These are phyloP conservation scores for Epinephelus coioides DNA, from an alignment of 2,797 vertebrate genomes.

Conservation along the genomic window DNA sequence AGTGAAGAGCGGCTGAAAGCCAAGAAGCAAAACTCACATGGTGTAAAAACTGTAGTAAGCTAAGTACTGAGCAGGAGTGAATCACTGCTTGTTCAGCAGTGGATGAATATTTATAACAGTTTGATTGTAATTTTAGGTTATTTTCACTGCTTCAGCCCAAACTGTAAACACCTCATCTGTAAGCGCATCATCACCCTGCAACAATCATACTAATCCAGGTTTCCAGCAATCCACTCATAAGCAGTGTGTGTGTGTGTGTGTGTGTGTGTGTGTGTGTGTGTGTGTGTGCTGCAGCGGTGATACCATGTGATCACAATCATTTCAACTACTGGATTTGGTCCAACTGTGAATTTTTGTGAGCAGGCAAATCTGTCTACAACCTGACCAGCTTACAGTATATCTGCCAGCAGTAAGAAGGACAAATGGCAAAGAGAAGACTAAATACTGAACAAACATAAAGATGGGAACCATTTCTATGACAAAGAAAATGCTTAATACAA, in stretches of 20 bases:
- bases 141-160: background rate
- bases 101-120: conserved; percentile 1
- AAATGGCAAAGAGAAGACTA: background rate
- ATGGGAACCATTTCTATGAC: background rate
- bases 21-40: conserved; percentile 35
- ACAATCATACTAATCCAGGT: conserved; percentile 41
- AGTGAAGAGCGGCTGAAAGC: conserved; percentile 29
- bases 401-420: background rate
- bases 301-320: conserved; percentile 26
- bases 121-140: background rate
- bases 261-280: conserved; percentile 15
- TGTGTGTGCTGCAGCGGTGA: conserved; percentile 1
- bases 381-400: conserved; percentile 20
- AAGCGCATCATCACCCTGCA: background rate
- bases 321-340: conserved; percentile 26
- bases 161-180: background rate
- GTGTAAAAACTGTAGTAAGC: conserved; percentile 48
- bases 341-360: conserved; percentile 41
- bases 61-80: conserved; percentile 5
- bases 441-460: conserved; percentile 2
- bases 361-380: conserved; percentile 44
- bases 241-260: background rate
- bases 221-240: conserved; percentile 17
- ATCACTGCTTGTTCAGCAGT: background rate
- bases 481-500: background rate